Evolutionary conservation across 2,888 invertebrate species (phyloP).

Genomic region (Epirrita christyi): DNA sequence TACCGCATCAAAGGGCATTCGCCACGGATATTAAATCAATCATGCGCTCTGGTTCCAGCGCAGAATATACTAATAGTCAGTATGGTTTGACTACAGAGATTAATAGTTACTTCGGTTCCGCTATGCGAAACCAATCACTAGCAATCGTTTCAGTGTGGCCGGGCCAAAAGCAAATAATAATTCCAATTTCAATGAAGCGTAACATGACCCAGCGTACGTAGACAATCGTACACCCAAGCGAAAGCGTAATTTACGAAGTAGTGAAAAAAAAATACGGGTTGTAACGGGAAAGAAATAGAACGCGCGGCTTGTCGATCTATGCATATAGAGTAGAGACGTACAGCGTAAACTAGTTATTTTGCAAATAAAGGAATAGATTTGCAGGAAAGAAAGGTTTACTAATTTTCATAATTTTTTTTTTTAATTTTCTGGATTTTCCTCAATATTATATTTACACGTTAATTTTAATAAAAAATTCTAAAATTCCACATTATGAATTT

Average conservation of each 20-base stretch:
- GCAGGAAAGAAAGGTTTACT: too few relatives aligned
- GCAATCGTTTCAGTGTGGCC: slow-evolving; percentile 31
- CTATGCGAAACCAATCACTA: slow-evolving; percentile 55
- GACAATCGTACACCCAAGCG: background rate
- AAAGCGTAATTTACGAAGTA: background rate
- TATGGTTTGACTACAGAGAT: background rate
- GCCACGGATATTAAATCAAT: slow-evolving; percentile 57
- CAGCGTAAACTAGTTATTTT: too few relatives aligned
- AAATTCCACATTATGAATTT: too few relatives aligned
- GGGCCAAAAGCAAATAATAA: slow-evolving; percentile 1
- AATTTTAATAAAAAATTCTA: too few relatives aligned
- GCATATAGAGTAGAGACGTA: too few relatives aligned
- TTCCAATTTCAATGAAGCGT: slow-evolving; percentile 1
- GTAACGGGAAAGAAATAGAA: too few relatives aligned
- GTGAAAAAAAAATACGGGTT: too few relatives aligned
- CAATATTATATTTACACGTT: too few relatives aligned
- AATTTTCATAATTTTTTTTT: too few relatives aligned
- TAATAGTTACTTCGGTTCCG: slow-evolving; percentile 8
- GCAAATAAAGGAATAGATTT: too few relatives aligned
- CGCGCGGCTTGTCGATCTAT: too few relatives aligned
- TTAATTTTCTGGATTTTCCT: too few relatives aligned
- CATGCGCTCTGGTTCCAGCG: slow-evolving; percentile 34
- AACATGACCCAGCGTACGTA: background rate
- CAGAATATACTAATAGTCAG: slow-evolving; percentile 10
- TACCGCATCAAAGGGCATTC: slow-evolving; percentile 52